Conservation (phyloP, 2,797 vertebrate species). For the Limnodromus scolopaceus region DNA sequence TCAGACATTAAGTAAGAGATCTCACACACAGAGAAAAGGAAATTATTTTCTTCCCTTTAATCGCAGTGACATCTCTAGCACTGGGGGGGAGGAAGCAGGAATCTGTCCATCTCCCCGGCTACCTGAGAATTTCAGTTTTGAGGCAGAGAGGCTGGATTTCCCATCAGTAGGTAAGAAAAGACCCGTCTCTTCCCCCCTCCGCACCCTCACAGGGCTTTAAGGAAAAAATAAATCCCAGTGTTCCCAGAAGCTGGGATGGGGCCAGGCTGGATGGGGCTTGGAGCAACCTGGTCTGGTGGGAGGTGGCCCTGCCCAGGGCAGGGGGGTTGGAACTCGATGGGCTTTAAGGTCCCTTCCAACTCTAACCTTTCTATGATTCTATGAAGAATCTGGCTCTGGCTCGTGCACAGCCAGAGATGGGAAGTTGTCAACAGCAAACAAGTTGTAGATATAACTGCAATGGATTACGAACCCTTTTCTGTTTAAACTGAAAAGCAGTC, state of each 20-base stretch:
- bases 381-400: no score
- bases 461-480: neutral
- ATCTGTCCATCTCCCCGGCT: rapidly evolving
- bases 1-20: neutral
- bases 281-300: no score
- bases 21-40: neutral
- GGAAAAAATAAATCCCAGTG: rapidly evolving
- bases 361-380: no score
- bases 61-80: neutral
- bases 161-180: neutral
- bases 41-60: neutral
- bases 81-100: neutral
- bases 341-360: no score
- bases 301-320: no score
- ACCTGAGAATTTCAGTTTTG: neutral
- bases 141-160: neutral
- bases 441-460: rapidly evolving
- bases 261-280: no score
- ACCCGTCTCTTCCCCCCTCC: neutral
- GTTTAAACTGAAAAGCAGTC: neutral
- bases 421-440: neutral
- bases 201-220: neutral
- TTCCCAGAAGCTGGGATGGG: neutral
- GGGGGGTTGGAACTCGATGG: no score
- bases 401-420: rapidly evolving